Evolutionary conservation across 2,113 vertebrate genomes (phyloP).

Genomic region (Natator depressus): DNA sequence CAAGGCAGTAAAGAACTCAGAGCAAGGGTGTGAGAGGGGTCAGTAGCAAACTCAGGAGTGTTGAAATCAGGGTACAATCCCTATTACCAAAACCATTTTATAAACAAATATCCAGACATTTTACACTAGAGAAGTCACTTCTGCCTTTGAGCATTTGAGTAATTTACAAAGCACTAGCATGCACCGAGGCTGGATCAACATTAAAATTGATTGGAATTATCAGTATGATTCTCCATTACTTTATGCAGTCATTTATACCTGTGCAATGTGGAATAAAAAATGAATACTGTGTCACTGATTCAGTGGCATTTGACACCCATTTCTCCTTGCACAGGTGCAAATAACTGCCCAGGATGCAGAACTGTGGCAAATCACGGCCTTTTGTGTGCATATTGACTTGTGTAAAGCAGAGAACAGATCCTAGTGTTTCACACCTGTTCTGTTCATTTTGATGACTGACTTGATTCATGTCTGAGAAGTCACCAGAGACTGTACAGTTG

Average conservation of each 20-base stretch:
- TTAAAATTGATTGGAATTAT: accelerated
- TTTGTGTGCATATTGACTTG: neutral
- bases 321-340: neutral
- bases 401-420: accelerated
- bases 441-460: neutral
- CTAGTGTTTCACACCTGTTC: neutral
- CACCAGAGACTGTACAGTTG: neutral
- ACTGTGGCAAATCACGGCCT: accelerated
- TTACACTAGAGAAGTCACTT: neutral
- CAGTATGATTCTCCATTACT: neutral
- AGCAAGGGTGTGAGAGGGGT: neutral
- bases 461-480: neutral
- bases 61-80: neutral
- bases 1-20: neutral
- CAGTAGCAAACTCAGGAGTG: neutral
- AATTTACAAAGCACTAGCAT: neutral
- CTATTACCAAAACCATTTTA: neutral
- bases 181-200: neutral
- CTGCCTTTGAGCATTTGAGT: accelerated
- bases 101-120: neutral
- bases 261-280: neutral
- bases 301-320: accelerated
- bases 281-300: neutral
- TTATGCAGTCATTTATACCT: neutral
- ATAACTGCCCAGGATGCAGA: neutral